These are phyloP conservation scores for Ispidina lecontei DNA, from an alignment of 2,797 vertebrate genomes.

Conservation along the genomic window DNA sequence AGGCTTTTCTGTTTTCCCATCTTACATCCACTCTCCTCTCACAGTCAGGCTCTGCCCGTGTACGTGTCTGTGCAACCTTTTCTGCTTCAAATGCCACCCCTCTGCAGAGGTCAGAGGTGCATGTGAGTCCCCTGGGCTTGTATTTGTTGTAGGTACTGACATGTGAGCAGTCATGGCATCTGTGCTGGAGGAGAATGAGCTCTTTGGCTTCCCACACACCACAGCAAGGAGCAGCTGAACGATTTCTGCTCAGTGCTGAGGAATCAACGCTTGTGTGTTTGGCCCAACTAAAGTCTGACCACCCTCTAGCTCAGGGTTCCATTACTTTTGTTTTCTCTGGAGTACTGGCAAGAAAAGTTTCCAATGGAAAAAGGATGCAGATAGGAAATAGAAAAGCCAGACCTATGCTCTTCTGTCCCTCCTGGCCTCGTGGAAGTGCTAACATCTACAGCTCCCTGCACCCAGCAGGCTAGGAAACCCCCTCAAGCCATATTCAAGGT, in stretches of 20 bases:
- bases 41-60: accelerated
- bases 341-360: not conserved
- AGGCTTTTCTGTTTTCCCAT: not conserved
- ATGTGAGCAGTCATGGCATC: not conserved
- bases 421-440: not conserved
- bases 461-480: not conserved
- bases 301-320: not conserved
- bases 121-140: not conserved
- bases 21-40: not conserved
- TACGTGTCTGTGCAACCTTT: not conserved
- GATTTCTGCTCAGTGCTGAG: not conserved
- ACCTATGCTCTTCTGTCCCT: not conserved
- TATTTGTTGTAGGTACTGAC: not conserved
- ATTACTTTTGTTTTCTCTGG: no score
- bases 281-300: not conserved
- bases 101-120: not conserved
- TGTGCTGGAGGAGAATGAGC: not conserved
- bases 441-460: not conserved
- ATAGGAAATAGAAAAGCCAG: not conserved
- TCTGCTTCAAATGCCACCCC: not conserved
- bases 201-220: not conserved
- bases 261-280: accelerated
- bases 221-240: not conserved
- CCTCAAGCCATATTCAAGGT: accelerated
- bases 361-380: not conserved